Base-by-base conservation (phyloP, 2,797 vertebrate species). In the Paguma larvata region DNA sequence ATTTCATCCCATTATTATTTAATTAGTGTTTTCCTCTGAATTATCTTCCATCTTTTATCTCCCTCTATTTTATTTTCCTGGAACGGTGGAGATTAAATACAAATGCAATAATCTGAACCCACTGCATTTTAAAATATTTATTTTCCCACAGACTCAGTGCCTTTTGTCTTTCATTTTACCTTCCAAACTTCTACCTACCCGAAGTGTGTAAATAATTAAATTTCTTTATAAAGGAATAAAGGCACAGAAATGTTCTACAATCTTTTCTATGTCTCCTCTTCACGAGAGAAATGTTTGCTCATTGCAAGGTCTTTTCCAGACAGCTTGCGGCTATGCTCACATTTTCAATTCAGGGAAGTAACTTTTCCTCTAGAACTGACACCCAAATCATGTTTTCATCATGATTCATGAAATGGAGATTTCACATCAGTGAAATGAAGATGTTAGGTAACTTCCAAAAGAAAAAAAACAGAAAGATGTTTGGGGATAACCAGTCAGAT, bases 301-400 rank as follows among this genome's bases (percentile, higher is more conserved):
- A 94, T n/a, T 67, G 67, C 85, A 30, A 11, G 4, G 10, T 38
- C 32, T 73, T 92, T 95, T 83, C 46, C 5, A 11, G 23, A 73
- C 11, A 73, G 25, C 15, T 32, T 95, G 38, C 12, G 68, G 68
- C 59, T 95, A 91, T 27, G 38, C 15, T 85, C 27, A 83, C 67
- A 67, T 67, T 93, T 78, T 79, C 68, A 92, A 94, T 34, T 85
- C 27, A 80, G 62, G 59, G 53, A 88, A 94, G 79, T 84, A 90
- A 83, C 13, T 59, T 79, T 65, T 93, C 79, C 53, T 68, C 59
- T 63, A 63, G 44, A 79, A 63, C 10, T 94, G 62, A 91, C 72
- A 92, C 46, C 12, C 56, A 73, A 59, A 72, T 77, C 84, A 79
- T 19, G 3, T 67, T 90, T 82, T 96, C 44, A 88, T 93, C 48